Evolutionary conservation across 2,888 invertebrate species (phyloP).

Genomic region (Orchesella flavescens): DNA sequence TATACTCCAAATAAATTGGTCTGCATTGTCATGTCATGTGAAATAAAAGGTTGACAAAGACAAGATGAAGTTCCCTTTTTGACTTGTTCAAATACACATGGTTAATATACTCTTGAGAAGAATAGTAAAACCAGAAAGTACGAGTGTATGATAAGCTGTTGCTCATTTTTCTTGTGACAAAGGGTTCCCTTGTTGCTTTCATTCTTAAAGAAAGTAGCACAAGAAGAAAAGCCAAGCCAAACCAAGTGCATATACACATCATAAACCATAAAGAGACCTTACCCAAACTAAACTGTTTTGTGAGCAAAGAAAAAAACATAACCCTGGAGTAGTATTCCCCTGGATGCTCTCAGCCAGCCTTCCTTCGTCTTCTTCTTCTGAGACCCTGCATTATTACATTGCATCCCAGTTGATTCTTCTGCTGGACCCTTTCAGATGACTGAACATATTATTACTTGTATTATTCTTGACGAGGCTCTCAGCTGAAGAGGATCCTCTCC

Average conservation of each 20-base stretch:
- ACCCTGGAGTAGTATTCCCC: not conserved
- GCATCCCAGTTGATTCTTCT: conserved; percentile 13
- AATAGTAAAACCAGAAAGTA: conserved; percentile 13
- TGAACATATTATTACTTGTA: conserved; percentile 43
- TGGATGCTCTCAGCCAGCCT: not conserved
- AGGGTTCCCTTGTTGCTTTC: conserved; percentile 37
- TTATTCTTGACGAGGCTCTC: conserved; percentile 54
- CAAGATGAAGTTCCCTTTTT: conserved; percentile 32
- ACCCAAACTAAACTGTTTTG: conserved; percentile 27
- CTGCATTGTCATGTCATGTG: conserved; percentile 3
- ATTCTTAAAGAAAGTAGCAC: conserved; percentile 46
- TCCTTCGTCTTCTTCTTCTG: conserved; percentile 15
- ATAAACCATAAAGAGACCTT: conserved; percentile 31
- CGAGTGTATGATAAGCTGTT: conserved; percentile 41
- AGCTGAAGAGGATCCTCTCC: conserved; percentile 51
- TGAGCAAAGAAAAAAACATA: no score
- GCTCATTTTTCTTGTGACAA: conserved; percentile 42
- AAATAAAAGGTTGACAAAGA: conserved; percentile 9
- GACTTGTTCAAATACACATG: conserved; percentile 38
- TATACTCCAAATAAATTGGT: not conserved
- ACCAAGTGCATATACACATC: not conserved
- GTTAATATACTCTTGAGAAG: conserved; percentile 34
- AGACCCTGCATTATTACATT: conserved; percentile 6
- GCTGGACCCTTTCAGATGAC: conserved; percentile 60
- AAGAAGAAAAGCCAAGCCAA: not conserved